phyloP scores from a whole-genome alignment of 1,140 invertebrate species.

The Drosophila arizonae region DNA sequence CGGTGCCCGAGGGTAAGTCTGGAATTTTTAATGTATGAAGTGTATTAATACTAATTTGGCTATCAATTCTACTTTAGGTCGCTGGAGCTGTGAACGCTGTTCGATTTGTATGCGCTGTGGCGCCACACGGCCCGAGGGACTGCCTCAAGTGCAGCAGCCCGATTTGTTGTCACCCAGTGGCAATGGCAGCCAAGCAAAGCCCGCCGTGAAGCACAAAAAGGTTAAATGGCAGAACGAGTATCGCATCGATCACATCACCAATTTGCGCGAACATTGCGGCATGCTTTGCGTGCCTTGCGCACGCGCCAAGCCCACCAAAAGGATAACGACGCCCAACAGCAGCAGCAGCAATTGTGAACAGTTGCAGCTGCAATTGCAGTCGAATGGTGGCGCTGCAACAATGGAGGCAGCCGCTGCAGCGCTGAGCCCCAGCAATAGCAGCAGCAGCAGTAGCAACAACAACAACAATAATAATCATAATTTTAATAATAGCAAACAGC shows the following conservation, averaged over 20 bases:
- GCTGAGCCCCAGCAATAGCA: slow-evolving; percentile 24
- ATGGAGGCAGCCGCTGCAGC: slow-evolving; percentile 7
- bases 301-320: slow-evolving; percentile 57
- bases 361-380: slow-evolving; percentile 4
- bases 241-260: slow-evolving; percentile 74
- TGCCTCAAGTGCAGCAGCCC: slow-evolving; percentile 32
- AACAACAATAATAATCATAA: slow-evolving; percentile 1
- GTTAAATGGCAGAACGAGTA: slow-evolving; percentile 82
- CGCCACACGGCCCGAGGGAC: slow-evolving; percentile 83
- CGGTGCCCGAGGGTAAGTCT: slow-evolving; percentile 88
- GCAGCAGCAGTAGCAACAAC: slow-evolving; percentile 14
- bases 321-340: slow-evolving; percentile 24
- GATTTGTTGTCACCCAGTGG: slow-evolving; percentile 16
- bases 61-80: slow-evolving; percentile 83
- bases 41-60: neutral
- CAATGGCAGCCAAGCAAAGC: slow-evolving; percentile 23
- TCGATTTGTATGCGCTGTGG: slow-evolving; percentile 87
- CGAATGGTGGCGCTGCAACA: neutral
- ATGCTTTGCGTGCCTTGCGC: slow-evolving; percentile 80
- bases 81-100: slow-evolving; percentile 95
- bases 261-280: slow-evolving; percentile 72
- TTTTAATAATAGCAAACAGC: no score
- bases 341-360: neutral
- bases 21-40: no score
- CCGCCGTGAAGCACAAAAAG: slow-evolving; percentile 61